Base-by-base conservation (phyloP, 2,797 vertebrate genomes). In the Pipistrellus nathusii region DNA sequence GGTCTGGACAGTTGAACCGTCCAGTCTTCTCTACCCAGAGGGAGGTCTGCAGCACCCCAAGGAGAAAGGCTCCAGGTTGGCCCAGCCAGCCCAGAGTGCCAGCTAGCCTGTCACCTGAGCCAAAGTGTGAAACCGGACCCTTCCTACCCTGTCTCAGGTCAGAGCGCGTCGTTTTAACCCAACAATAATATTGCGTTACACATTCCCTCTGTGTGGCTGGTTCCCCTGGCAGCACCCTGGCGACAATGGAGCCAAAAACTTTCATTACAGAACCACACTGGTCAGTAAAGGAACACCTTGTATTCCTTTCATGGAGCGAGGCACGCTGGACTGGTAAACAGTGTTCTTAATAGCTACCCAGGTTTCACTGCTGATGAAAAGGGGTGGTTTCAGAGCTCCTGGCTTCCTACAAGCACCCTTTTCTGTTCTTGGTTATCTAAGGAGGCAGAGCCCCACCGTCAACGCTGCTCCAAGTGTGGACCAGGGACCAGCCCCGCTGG, bases 151-250 rank as follows among this genome's bases (percentile, higher is more conserved):
- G n/a, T 48, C 88, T 11, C 7, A 14, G 88, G 30, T 32, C 68
- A 6, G 13, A 20, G 77, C 57, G 25, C 17, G 1, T 62, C 71
- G 87, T 46, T 46, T 46, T 38, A 78, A 25, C 90, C 59, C 90
- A 77, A 73, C 73, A 38, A 25, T 93, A 51, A 86, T 87, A 85
- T 94, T 32, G 68, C 88, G 69, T 94, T 85, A 78, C 88, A 7
- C 8, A 1, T 38, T 72, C 89, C 38, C 73, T 75, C 27, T 11
- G 68, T 18, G 62, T 2, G 77, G 64, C 85, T 69, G 88, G 73
- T 48, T 87, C 73, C 66, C 90, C 38, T 27, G 64, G 89, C 35
- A 27, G 89, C 0, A 12, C 88, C 91, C 75, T 59, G 18, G 93
- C 92, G 48, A 93, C 68, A 12, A 25, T 1, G 2, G 68, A 89